A percentile compares a stretch with the other conserved stretches of the same genome.
Evolutionary conservation across 2,797 vertebrate genomes (phyloP).

Genomic region (Bradypodion pumilum): DNA sequence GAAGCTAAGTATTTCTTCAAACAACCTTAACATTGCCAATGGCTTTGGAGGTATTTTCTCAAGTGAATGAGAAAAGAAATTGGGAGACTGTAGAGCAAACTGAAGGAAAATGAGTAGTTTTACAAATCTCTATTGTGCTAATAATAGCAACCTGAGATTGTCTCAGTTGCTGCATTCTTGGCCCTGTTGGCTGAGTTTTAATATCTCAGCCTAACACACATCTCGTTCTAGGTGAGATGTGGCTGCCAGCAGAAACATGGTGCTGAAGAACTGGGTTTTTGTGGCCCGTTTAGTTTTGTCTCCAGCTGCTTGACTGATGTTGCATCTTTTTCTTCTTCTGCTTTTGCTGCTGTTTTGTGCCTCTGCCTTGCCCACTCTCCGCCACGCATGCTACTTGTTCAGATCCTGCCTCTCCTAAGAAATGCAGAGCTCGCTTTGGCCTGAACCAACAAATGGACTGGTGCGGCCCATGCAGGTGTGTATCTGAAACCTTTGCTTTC

Average conservation of each 20-base stretch:
- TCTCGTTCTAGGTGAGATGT: conserved; percentile 55
- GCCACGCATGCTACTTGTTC: conserved; percentile 88
- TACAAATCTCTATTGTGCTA: background rate
- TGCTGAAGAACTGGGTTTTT: conserved; percentile 14
- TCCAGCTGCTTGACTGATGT: conserved; percentile 75
- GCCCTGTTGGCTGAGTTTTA: conserved; percentile 29
- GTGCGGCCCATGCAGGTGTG: conserved; percentile 99
- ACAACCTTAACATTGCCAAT: background rate
- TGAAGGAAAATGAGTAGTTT: background rate
- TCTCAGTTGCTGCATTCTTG: conserved; percentile 7
- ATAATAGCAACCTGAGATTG: background rate
- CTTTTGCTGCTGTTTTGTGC: conserved; percentile 70
- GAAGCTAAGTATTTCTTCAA: background rate
- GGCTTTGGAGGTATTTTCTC: background rate
- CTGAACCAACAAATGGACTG: conserved; percentile 99
- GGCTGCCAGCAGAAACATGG: conserved; percentile 8
- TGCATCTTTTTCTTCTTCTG: conserved; percentile 79
- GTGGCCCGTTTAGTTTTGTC: conserved; percentile 47
- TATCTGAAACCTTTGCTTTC: conserved; percentile 76
- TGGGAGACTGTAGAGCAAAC: background rate
- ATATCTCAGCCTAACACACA: conserved; percentile 39
- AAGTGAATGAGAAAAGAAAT: background rate
- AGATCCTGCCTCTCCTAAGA: conserved; percentile 99
- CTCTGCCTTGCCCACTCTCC: conserved; percentile 74
- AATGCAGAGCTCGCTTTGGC: conserved; percentile 99